Evolutionary conservation across 2,797 vertebrate species (phyloP), one percentile per base, ranked within the genome.

Genomic region (Ibycter americanus): DNA sequence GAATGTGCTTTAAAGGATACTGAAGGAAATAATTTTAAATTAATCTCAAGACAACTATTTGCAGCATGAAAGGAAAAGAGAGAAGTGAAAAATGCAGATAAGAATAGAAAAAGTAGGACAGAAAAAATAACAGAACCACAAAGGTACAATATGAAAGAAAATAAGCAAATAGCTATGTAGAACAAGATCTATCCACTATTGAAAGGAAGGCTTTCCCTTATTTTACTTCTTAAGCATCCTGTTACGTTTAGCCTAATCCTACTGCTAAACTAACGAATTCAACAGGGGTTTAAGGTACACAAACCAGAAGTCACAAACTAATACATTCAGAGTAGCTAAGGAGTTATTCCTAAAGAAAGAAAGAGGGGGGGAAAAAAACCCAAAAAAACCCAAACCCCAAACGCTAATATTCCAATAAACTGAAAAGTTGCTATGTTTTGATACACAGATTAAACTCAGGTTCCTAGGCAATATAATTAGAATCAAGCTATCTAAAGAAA

Each of bases 1-100:
- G 34, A 84, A 44, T 44, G 40, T 89, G 22, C 10, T 56, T 77
- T 59, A 78, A 90, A 83, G 44, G 40, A 21, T 34, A 94, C 12
- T 20, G 17, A 93, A 87, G 38, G 59, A 94, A 95, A 83, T 76
- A 49, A 83, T 73, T 93, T 91, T 40, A 95, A 87, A 52, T 93
- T 5, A 82, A 95, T 86, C 73, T 83, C 65, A 31, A 95, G 27
- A 68, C 23, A 90, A 8, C 31, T 89, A n/a, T 76, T 67, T 87
- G 42, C 44, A 89, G 31, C 85, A 40, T 61, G 56, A 84, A 61
- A 56, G 38, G 23, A 70, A 90, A 92, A 55, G 11, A 12, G 32
- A 71, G 13, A 61, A 73, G 23, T 19, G 8, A 90, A 93, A 96
- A 84, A 73, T 5, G 3, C 4, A 73, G 55, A 25, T 66, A 82